Evolutionary conservation across 1,140 invertebrate species (phyloP).

Genomic region (Daktulosphaira vitifoliae): DNA sequence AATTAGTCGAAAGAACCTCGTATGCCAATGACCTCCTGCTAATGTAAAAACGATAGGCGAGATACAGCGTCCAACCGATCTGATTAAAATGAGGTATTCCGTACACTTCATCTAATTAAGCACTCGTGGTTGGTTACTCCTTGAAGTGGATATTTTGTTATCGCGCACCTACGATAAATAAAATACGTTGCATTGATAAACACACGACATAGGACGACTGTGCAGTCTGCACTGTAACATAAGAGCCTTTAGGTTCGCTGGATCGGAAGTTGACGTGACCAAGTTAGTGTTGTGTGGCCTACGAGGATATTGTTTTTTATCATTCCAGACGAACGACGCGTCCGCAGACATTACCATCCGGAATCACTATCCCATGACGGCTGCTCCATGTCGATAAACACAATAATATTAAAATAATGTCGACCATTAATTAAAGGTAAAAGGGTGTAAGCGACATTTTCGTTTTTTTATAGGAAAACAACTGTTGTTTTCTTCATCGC

Average conservation of each 20-base stretch:
- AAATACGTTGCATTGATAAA: not conserved
- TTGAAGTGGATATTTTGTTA: constrained; percentile 27
- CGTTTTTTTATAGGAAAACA: too few species aligned
- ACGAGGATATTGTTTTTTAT: constrained; percentile 22
- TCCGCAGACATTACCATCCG: constrained; percentile 26
- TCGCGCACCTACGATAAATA: not conserved
- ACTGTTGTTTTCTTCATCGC: too few species aligned
- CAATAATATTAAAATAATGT: not conserved
- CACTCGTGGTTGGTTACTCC: constrained; percentile 19
- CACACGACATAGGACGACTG: not conserved
- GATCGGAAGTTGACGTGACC: constrained; percentile 33
- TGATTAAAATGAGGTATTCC: too few species aligned
- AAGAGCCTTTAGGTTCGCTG: constrained; percentile 31
- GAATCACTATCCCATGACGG: constrained; percentile 19
- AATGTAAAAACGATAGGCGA: too few species aligned
- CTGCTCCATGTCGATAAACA: not conserved
- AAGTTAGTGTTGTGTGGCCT: constrained; percentile 32
- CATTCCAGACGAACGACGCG: constrained; percentile 32
- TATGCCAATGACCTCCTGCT: too few species aligned
- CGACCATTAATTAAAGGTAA: too few species aligned
- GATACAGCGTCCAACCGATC: too few species aligned
- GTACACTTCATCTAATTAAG: constrained; percentile 22
- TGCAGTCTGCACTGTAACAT: constrained; percentile 6
- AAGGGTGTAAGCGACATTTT: too few species aligned
- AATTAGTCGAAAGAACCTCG: too few species aligned